These are phyloP conservation scores for Pheosia tremula DNA, from an alignment of 2,888 invertebrate species.

Conservation along the genomic window DNA sequence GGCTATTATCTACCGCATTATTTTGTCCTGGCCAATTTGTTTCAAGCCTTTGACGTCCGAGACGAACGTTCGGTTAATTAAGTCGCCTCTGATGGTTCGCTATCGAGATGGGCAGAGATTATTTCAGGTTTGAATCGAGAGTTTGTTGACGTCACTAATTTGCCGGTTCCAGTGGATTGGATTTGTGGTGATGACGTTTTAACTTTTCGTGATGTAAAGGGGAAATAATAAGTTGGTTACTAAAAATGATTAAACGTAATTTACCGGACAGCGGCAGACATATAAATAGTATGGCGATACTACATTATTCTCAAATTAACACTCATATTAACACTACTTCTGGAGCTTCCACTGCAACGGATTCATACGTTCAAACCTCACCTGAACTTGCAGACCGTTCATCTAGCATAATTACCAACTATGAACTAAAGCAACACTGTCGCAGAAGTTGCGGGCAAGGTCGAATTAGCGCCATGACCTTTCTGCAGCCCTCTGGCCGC, in stretches of 20 bases:
- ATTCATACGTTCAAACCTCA: neutral
- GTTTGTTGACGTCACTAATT: conserved; percentile 44
- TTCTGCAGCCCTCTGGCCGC: conserved; percentile 76
- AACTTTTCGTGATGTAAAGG: conserved; percentile 11
- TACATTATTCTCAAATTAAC: too few relatives aligned
- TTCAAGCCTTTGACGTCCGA: conserved; percentile 77
- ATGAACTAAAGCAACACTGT: conserved; percentile 54
- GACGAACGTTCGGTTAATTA: conserved; percentile 74
- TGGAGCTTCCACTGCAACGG: neutral
- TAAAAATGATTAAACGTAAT: too few relatives aligned
- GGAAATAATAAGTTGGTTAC: too few relatives aligned
- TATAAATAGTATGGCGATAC: too few relatives aligned
- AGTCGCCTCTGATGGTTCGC: conserved; percentile 46
- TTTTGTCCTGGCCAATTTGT: conserved; percentile 79
- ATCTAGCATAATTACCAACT: conserved; percentile 47
- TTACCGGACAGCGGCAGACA: too few relatives aligned
- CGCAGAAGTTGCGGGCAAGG: conserved; percentile 77
- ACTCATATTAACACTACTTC: too few relatives aligned
- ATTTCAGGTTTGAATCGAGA: conserved; percentile 37
- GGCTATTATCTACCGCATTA: conserved; percentile 79
- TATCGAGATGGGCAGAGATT: conserved; percentile 43
- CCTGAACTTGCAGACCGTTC: conserved; percentile 13
- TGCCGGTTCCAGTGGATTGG: conserved; percentile 26
- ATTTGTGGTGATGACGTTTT: conserved; percentile 8
- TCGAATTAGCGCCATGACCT: conserved; percentile 82